Evolutionary conservation across 2,888 invertebrate species (phyloP).

Genomic region (Drosophila neonasuta): DNA sequence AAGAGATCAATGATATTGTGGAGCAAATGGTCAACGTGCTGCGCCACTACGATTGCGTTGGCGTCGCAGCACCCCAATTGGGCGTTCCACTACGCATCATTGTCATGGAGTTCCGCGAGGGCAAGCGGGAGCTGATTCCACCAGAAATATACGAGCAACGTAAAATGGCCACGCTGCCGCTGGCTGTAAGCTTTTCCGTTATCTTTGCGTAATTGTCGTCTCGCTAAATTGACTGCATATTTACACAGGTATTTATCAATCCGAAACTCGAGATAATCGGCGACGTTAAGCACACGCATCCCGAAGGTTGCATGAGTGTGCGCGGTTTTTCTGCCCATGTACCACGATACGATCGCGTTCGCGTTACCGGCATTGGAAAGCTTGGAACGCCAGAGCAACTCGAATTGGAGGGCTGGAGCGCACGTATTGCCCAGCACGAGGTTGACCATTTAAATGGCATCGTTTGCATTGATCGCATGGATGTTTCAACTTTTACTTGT

Average conservation of each 20-base stretch:
- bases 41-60: constrained; percentile 85
- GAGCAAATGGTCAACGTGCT: constrained; percentile 84
- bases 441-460: constrained; percentile 89
- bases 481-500: constrained; percentile 85
- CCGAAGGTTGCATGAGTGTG: constrained; percentile 89
- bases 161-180: constrained; percentile 84
- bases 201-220: neutral
- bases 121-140: constrained; percentile 80
- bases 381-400: constrained; percentile 83
- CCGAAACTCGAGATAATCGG: constrained; percentile 84
- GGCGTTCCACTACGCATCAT: constrained; percentile 87
- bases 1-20: constrained; percentile 84
- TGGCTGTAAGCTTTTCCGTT: constrained; percentile 82
- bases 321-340: constrained; percentile 88
- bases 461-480: constrained; percentile 88
- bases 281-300: constrained; percentile 84
- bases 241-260: constrained; percentile 87
- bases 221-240: neutral
- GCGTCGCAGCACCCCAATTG: constrained; percentile 90
- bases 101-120: constrained; percentile 84
- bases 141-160: constrained; percentile 80
- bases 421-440: constrained; percentile 90
- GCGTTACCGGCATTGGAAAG: constrained; percentile 84
- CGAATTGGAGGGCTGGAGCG: constrained; percentile 86
- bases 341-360: constrained; percentile 86